Evolutionary conservation across 2,113 vertebrate species (phyloP), one percentile per base, ranked within the genome.

Genomic region (Corynorhinus townsendii): DNA sequence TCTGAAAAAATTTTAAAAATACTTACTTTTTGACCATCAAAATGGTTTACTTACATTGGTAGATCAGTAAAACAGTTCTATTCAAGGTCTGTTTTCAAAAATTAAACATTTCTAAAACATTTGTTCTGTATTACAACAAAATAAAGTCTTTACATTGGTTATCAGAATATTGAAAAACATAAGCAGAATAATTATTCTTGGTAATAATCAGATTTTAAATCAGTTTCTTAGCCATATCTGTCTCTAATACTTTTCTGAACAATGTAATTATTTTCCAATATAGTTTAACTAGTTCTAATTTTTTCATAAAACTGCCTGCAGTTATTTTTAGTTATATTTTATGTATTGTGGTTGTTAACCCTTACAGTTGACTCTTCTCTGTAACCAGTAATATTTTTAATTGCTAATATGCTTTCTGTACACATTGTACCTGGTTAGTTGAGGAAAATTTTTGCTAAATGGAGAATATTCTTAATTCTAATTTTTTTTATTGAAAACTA

Each of bases 41-140:
- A 92, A 54, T 45, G 24, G 11, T 82, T 96, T 90, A 71, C 38
- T 82, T 92, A 62, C 22, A 89, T 79, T 95, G 40, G 11, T 86
- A 66, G 35, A 40, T 89, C 16, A 93, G 12, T 90, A 54, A 90
- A 92, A 64, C 72, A 83, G 35, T 75, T 95, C 40, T 40, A 28
- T 64, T 84, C 43, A 87, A 84, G 73, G 35, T 79, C 4, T 28
- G 7, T 64, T 89, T 92, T 86, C 80, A 92, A 77, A 95, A 96
- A 62, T 85, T 85, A 40, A 95, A 76, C 79, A 54, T 77, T 93
- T 84, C n/a, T 94, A 43, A 82, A 92, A 77, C 15, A 83, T 64
- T 92, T 82, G 40, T 90, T 68, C 6, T 72, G 7, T 26, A 40
- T 26, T 49, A 76, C 15, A 68, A 73, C 54, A 92, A 82, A 93